Percentiles rank a stretch among this genome's conserved stretches.
phyloP scores from a whole-genome alignment of 2,888 invertebrate species.

The Drosophila recens region DNA sequence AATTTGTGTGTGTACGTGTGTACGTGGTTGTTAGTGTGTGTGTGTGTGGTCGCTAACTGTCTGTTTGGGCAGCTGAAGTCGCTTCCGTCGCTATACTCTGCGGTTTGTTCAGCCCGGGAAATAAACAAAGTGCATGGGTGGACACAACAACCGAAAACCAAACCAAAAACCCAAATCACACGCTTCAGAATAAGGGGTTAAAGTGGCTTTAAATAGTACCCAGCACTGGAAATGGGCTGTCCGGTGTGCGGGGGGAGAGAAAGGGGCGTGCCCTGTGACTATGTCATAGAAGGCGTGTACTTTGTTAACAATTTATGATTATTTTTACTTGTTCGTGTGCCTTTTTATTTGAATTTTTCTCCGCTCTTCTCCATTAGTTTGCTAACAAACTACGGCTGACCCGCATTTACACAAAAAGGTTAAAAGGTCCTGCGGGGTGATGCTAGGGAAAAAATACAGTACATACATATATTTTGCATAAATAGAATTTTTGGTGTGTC shows the following conservation, averaged over 20 bases:
- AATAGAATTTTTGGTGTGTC: conserved; percentile 42
- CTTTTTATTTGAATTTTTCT: conserved; percentile 26
- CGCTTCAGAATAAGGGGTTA: conserved; percentile 67
- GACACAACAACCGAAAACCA: conserved; percentile 24
- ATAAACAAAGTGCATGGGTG: conserved; percentile 52
- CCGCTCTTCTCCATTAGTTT: conserved; percentile 15
- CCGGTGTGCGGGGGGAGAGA: not conserved
- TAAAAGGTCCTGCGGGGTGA: conserved; percentile 23
- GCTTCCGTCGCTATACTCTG: conserved; percentile 19
- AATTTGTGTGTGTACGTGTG: conserved; percentile 1
- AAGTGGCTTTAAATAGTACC: conserved; percentile 66
- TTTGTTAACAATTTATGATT: conserved; percentile 77
- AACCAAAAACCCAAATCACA: conserved; percentile 56
- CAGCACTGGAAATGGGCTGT: conserved; percentile 11
- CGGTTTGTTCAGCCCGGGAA: conserved; percentile 36
- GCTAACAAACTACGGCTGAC: conserved; percentile 55
- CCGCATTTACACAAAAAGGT: conserved; percentile 54
- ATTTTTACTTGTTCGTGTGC: conserved; percentile 62
- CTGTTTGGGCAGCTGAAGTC: conserved; percentile 41
- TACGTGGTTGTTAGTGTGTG: too few species aligned
- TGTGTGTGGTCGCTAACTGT: conserved; percentile 54
- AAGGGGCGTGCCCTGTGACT: conserved; percentile 25
- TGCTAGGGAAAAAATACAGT: not conserved
- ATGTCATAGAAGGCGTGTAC: conserved; percentile 55
- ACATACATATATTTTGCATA: conserved; percentile 51